Base-by-base conservation (phyloP, 2,888 invertebrate species). In the Strigamia maritima region DNA sequence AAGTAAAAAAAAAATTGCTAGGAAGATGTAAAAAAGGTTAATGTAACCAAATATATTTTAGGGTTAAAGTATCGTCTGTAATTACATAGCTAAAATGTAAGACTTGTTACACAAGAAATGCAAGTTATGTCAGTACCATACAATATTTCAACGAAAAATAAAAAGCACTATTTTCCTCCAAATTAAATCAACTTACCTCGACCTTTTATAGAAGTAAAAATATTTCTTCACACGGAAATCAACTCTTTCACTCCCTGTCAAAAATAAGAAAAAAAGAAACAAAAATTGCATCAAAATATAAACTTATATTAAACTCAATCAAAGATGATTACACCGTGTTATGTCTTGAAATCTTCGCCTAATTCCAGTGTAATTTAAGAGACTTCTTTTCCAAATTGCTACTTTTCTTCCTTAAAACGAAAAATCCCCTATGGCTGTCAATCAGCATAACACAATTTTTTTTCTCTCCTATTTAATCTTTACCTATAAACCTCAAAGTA, bases 301-400 rank as follows among this genome's bases (percentile, higher is more conserved):
- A 70, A 70, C 70, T 70, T 70, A 28, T 26, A 70, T 70, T 70
- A 70, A 70, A 26, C 70, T 70, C 70, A 70, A 70, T 70, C 70
- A 70, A 70, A 70, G 28, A 28, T 70, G 70, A 70, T 70, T 70
- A 70, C 70, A 70, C 2, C 70, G n/a, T 70, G 70, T 70, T 70
- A 26, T 28, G 28, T 70, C 26, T 70, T 70, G 26, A 24, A 70
- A 70, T 26, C 26, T 28, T 70, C 70, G 10, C 70, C 28, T 70
- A 70, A 70, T 70, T 70, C 70, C 28, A 70, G 26, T 70, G 28
- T 70, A 70, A 70, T 70, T 70, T 70, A 70, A 70, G n/a, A 70
- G 70, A 70, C 70, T 70, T 70, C 70, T 70, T 70, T 70, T 70
- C 28, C 70, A 70, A 70, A 70, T 70, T 70, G 70, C 70, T 70